Evolutionary conservation across 2,113 vertebrate species (phyloP).

Genomic region (Eira barbara): DNA sequence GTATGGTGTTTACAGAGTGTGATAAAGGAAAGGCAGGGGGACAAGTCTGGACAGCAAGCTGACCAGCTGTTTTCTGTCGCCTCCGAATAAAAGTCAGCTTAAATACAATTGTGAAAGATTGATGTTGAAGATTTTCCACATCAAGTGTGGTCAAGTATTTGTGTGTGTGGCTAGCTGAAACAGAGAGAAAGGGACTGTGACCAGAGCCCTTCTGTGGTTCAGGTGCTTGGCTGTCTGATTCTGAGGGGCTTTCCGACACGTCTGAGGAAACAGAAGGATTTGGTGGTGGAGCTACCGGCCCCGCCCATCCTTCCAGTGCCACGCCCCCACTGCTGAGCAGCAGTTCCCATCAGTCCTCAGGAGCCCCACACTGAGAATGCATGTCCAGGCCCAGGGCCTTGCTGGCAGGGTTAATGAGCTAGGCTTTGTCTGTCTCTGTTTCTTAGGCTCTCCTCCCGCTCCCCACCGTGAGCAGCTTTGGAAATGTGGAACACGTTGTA

Average conservation of each 20-base stretch:
- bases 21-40: neutral
- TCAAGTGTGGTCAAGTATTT: neutral
- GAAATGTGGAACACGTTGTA: constrained; percentile 35
- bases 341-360: neutral
- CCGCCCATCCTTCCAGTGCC: too few species aligned
- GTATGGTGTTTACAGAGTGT: neutral
- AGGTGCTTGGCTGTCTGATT: neutral
- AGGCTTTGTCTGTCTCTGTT: neutral
- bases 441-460: neutral
- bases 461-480: neutral
- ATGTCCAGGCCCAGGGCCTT: fast-evolving
- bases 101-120: neutral
- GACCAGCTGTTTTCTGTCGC: neutral
- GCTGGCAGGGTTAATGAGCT: neutral
- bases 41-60: neutral
- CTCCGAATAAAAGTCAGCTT: neutral
- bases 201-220: neutral
- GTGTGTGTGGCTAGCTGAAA: neutral
- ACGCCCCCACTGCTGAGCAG: too few species aligned
- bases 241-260: neutral
- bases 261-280: neutral
- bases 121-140: neutral
- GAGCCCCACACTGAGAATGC: neutral
- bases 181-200: neutral
- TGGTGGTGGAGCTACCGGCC: fast-evolving